Evolutionary conservation across 2,797 vertebrate genomes (phyloP), one percentile per base, ranked within the genome.

Genomic region (Anguilla pacifica): DNA sequence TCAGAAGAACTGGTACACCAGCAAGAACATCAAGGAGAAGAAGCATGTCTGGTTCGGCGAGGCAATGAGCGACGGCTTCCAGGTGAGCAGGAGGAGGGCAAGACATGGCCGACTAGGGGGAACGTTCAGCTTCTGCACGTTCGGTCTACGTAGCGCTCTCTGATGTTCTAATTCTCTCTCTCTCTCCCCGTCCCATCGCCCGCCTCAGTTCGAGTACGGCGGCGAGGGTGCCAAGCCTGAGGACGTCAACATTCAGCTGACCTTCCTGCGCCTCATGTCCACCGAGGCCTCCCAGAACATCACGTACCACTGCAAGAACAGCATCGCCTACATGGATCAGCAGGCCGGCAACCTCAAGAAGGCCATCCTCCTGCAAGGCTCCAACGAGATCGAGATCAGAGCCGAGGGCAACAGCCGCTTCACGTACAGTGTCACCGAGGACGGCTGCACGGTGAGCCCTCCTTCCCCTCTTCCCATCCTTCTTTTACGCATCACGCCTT

Each of bases 41-140:
- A 98, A 97, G 89, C 98, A 99, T 35, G 85, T 99, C 95, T 99
- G 98, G 98, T 99, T 98, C 13, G 97, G 98, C 87, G 98, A 99
- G 95, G 93, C 96, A 28, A 99, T 99, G 98, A 96, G 89, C 2
- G 97, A 96, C 0, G 98, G 98, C 93, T 99, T 97, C 98, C 98
- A 97, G 97, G 98, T 99, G 90, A 91, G 86, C 2, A 25, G 46
- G 9, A 4, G 17, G 6, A 10, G 9, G 6, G 39, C 4, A 46
- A 51, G 67, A n/a, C 39, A 2, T n/a, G 17, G 46, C 6, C 17
- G 7, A 43, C 7, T 9, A 6, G 10, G 43, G 79, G 82, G 6
- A 11, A 15, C 61, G 1, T 51, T 19, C n/a, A 7, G 53, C n/a
- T 6, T 11, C 25, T 6, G 9, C 51, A 15, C 2, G 49, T 17